Conservation (phyloP, 2,888 invertebrate genomes). For the Uropetala carovei region DNA sequence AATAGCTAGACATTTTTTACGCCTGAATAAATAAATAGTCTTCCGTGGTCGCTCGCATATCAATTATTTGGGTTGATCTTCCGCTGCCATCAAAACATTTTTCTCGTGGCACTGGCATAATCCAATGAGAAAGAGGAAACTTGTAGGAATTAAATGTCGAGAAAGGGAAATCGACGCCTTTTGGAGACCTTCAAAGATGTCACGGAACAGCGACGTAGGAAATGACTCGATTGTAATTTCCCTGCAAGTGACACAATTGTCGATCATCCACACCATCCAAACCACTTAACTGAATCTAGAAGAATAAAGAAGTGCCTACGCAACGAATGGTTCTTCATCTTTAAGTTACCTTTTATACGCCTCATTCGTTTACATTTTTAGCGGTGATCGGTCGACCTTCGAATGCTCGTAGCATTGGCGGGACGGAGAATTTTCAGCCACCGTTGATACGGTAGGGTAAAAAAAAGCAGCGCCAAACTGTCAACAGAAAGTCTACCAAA, state of each 20-base stretch:
- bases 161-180: background rate
- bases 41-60: no score
- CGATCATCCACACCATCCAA: background rate
- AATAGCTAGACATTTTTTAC: no score
- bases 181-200: background rate
- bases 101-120: no score
- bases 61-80: no score
- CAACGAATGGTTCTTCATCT: no score
- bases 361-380: background rate
- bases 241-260: background rate
- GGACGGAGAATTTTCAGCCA: conserved; percentile 8
- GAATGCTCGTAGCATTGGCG: conserved; percentile 18
- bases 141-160: no score
- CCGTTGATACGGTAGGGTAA: background rate
- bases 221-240: background rate
- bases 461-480: background rate
- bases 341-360: background rate
- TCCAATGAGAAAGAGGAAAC: no score
- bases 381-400: conserved; percentile 23
- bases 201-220: background rate
- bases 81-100: no score
- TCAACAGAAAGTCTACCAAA: no score
- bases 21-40: no score
- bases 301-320: no score
- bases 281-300: no score